Evolutionary conservation across 2,797 vertebrate species (phyloP).

Genomic region (Notamacropus eugenii): DNA sequence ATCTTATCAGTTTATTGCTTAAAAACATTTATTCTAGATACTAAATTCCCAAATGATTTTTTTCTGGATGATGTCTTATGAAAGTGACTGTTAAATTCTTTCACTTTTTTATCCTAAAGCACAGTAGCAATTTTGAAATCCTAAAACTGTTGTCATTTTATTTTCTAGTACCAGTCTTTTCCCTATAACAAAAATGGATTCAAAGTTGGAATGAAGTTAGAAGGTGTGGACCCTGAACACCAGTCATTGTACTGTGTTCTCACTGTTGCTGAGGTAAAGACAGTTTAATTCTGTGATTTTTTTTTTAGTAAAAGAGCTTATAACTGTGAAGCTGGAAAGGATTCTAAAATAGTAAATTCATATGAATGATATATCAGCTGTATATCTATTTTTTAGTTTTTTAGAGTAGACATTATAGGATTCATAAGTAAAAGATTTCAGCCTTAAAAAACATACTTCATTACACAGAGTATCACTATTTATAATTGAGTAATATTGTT

Average conservation of each 20-base stretch:
- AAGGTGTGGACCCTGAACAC: constrained; percentile 90
- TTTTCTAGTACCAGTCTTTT: constrained; percentile 88
- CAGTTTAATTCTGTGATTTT: constrained; percentile 4
- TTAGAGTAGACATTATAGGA: not conserved
- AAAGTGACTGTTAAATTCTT: not conserved
- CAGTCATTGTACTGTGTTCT: constrained; percentile 90
- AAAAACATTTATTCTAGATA: not conserved
- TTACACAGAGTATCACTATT: not conserved
- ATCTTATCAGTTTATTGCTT: constrained; percentile 1
- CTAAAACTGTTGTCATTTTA: constrained; percentile 60
- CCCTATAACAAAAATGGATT: constrained; percentile 91
- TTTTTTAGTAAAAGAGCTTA: not conserved
- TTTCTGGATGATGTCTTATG: not conserved
- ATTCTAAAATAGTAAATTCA: not conserved
- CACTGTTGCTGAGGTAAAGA: constrained; percentile 87
- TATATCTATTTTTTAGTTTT: not conserved
- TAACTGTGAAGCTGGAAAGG: not conserved
- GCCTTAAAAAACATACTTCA: not conserved
- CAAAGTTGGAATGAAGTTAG: constrained; percentile 90
- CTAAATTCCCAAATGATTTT: not conserved
- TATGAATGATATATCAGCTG: not conserved
- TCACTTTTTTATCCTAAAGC: constrained; percentile 1
- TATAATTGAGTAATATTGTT: not conserved
- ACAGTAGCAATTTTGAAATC: not conserved
- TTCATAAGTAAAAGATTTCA: not conserved